phyloP scores from a whole-genome alignment of 53 echinoderm and acorn worm genomes.

The Echinometra lucunter region DNA sequence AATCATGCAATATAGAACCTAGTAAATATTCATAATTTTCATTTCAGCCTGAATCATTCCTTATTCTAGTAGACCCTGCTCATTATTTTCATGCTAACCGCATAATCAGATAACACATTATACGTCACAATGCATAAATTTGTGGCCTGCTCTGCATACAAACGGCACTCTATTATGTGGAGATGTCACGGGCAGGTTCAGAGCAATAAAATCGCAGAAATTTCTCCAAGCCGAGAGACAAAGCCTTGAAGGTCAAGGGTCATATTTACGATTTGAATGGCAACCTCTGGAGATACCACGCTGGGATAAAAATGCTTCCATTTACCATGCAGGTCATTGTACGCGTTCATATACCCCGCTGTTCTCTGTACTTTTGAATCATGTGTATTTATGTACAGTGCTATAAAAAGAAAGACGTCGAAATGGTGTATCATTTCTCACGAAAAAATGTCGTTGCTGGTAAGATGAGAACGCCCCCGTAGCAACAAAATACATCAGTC shows the following conservation, averaged over 20 bases:
- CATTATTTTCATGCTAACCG: background rate
- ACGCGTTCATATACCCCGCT: background rate
- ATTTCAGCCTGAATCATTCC: no score
- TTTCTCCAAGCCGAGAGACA: background rate
- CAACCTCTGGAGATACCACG: conserved; percentile 25
- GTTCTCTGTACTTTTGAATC: no score
- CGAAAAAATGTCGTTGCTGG: no score
- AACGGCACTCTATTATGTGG: background rate
- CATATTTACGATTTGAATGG: conserved; percentile 54
- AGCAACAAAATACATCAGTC: no score
- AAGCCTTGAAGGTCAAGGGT: background rate
- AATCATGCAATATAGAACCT: no score
- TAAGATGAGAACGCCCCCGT: no score
- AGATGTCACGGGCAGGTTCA: background rate
- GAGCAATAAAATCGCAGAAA: background rate
- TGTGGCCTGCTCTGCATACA: background rate
- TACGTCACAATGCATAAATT: background rate
- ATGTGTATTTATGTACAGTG: no score
- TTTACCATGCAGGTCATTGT: conserved; percentile 27
- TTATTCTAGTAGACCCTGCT: background rate
- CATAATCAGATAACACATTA: background rate
- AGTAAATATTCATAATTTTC: no score
- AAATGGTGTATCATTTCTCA: no score
- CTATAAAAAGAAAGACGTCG: no score
- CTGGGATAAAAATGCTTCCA: conserved; percentile 38